phyloP scores from a whole-genome alignment of 2,797 vertebrate species.

The Spinus olivaceus region DNA sequence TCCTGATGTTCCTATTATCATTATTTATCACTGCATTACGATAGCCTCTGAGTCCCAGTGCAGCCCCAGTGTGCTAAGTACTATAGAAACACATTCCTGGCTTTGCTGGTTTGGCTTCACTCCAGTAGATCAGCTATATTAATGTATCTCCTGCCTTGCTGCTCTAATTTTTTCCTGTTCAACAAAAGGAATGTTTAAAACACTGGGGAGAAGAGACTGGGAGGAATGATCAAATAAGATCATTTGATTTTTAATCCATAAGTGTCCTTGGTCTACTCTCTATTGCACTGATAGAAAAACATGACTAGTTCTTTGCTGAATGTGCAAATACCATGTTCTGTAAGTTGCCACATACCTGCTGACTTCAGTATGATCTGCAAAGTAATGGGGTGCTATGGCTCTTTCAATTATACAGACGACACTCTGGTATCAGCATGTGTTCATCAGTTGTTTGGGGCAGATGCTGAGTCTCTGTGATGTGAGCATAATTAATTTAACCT shows the following conservation, averaged over 20 bases:
- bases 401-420: slow-evolving; percentile 19
- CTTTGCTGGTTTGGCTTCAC: background rate
- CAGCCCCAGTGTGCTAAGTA: background rate
- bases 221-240: background rate
- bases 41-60: background rate
- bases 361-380: slow-evolving; percentile 1
- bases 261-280: background rate
- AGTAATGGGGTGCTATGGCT: background rate
- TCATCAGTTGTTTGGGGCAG: slow-evolving; percentile 38
- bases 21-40: slow-evolving; percentile 9
- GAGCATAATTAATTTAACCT: slow-evolving; percentile 40
- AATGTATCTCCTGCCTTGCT: background rate
- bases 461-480: background rate
- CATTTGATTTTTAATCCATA: background rate
- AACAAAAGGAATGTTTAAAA: background rate
- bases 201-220: background rate
- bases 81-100: background rate
- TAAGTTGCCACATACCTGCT: background rate
- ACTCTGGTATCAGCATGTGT: background rate
- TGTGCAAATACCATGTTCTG: background rate
- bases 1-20: background rate
- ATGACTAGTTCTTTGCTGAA: background rate
- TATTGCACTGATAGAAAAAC: background rate
- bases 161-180: background rate
- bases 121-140: background rate